A percentile compares a stretch with the other conserved stretches of the same genome.
These are phyloP conservation scores for Cryptocephalus primarius DNA, from an alignment of 2,888 invertebrate genomes.

Conservation along the genomic window DNA sequence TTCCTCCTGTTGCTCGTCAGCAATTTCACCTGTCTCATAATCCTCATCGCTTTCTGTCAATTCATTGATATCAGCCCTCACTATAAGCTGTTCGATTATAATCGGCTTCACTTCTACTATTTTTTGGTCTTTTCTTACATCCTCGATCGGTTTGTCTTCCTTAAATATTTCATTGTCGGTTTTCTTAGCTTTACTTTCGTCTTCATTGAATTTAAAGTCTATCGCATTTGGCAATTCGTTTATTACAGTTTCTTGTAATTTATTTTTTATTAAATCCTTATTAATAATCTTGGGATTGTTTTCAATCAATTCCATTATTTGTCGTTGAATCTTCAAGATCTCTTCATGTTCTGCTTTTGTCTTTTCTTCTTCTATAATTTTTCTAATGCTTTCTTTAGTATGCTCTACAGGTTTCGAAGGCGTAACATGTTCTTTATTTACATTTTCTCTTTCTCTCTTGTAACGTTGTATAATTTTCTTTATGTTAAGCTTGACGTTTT, in stretches of 20 bases:
- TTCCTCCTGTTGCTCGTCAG: background rate
- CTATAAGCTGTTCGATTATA: background rate
- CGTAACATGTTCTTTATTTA: slow-evolving; percentile 8
- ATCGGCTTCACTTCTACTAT: background rate
- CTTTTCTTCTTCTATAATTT: slow-evolving; percentile 34
- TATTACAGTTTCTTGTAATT: slow-evolving; percentile 30
- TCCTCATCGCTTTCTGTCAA: slow-evolving; percentile 11
- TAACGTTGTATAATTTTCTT: slow-evolving; percentile 23
- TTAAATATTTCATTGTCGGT: background rate
- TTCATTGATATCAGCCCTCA: background rate
- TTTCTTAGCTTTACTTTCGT: background rate
- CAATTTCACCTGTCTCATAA: slow-evolving; percentile 8
- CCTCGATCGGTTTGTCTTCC: background rate
- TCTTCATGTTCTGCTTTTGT: slow-evolving; percentile 39
- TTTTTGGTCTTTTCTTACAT: background rate
- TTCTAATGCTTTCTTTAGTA: slow-evolving; percentile 22
- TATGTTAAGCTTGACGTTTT: slow-evolving; percentile 21
- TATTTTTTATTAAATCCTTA: slow-evolving; percentile 39
- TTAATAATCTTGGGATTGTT: slow-evolving; percentile 40
- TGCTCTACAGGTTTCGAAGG: slow-evolving; percentile 8
- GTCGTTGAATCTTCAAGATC: slow-evolving; percentile 37
- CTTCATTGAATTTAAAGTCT: slow-evolving; percentile 12
- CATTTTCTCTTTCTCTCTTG: slow-evolving; percentile 20
- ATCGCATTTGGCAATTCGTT: slow-evolving; percentile 23
- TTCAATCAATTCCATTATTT: slow-evolving; percentile 39